Base-by-base conservation (phyloP, 1,140 invertebrate genomes). In the Lasioglossum albipes region DNA sequence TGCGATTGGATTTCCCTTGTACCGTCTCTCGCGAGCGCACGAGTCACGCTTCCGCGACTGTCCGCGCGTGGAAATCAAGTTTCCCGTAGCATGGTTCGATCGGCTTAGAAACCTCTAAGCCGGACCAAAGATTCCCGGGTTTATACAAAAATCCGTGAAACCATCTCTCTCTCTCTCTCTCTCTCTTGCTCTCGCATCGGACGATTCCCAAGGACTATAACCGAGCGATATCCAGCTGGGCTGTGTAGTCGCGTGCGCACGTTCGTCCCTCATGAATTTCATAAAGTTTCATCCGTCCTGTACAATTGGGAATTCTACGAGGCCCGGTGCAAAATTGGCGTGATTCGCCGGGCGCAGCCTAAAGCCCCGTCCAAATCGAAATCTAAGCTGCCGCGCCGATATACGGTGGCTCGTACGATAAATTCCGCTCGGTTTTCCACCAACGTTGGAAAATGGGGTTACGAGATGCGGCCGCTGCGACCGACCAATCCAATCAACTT, bases 201-300 rank as follows among this genome's bases (percentile, higher is more conserved):
- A 74, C 71, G 69, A 85, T 85, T 86, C 79, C 18, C 41, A 12
- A 36, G 72, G 64, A 77, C 82, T 85, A 78, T 82, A 59, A 49
- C 36, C 27, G 45, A 36, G 36, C 16, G n/a, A 5, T 27, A 69
- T 74, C 79, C 41, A 45, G 16, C 31, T 13, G n/a, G 1, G 7
- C 72, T 12, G 7, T 13, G 45, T 10, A 10, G 45, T 57, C 72
- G 68, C 42, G 18, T 54, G 59, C 79, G 76, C 67, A 31, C 31
- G 67, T 20, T 54, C 71, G 73, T 83, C 66, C 62, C 81, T 87
- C 85, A 86, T 86, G 85, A 87, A 87, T 86, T 87, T 87, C 85
- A 87, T 86, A 87, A 86, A 87, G 84, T 87, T 86, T 81, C 84
- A 86, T 87, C 85, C 85, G 70, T 86, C 49, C 70, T 86, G 77